Conservation (phyloP, 2,888 invertebrate species). For the Lithodes maja region DNA sequence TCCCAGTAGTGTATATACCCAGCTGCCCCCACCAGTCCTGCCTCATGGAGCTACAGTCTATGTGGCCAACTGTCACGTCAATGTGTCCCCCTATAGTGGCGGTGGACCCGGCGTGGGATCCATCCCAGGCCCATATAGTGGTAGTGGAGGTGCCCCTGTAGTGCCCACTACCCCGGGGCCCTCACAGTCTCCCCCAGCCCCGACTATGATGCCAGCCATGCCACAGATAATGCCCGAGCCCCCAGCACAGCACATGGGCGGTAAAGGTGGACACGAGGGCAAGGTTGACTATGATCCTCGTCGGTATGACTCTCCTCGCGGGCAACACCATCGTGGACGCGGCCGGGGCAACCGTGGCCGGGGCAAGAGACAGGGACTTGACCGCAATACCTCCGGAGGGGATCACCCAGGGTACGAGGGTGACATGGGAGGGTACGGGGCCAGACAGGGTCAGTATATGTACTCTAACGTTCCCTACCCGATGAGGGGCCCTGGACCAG, state of each 20-base stretch:
- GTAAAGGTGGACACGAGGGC: slow-evolving; percentile 46
- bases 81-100: slow-evolving; percentile 53
- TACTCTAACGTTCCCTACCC: slow-evolving; percentile 50
- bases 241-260: slow-evolving; percentile 32
- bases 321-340: slow-evolving; percentile 15
- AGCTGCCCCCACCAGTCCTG: slow-evolving; percentile 51
- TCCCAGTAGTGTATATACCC: slow-evolving; percentile 45
- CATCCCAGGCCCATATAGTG: slow-evolving; percentile 12
- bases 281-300: slow-evolving; percentile 46
- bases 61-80: slow-evolving; percentile 63
- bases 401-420: slow-evolving; percentile 65
- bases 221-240: slow-evolving; percentile 44
- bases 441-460: slow-evolving; percentile 30
- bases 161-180: slow-evolving; percentile 43
- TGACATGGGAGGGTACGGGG: slow-evolving; percentile 39
- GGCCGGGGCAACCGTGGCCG: slow-evolving; percentile 47
- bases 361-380: slow-evolving; percentile 44
- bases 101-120: slow-evolving; percentile 39
- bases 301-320: slow-evolving; percentile 34
- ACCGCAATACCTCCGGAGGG: slow-evolving; percentile 53
- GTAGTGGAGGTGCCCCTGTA: slow-evolving; percentile 42
- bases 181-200: slow-evolving; percentile 51
- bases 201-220: slow-evolving; percentile 36
- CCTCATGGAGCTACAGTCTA: slow-evolving; percentile 60
- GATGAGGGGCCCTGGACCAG: slow-evolving; percentile 25